A percentile compares a stretch with the other conserved stretches of the same genome.
Evolutionary conservation across 2,797 vertebrate species (phyloP).

Genomic region (Gastrophryne carolinensis): DNA sequence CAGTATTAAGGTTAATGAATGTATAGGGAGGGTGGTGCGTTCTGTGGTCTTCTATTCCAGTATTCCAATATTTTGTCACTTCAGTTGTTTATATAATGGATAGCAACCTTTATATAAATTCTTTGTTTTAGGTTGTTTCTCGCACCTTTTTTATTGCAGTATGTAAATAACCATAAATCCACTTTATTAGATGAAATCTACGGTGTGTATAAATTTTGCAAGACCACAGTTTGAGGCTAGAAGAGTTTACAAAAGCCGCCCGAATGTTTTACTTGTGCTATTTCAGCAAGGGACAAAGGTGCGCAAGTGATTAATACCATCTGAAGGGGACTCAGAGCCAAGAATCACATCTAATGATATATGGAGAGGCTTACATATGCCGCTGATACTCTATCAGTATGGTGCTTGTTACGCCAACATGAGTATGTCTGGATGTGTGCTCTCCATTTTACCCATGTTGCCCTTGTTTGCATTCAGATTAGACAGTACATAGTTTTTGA

Average conservation of each 20-base stretch:
- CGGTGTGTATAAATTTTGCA: background rate
- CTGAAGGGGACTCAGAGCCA: conserved; percentile 25
- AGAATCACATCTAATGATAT: conserved; percentile 41
- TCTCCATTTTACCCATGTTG: conserved; percentile 22
- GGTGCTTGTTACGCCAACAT: conserved; percentile 8
- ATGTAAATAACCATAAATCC: background rate
- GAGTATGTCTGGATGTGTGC: conserved; percentile 15
- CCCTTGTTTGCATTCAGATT: conserved; percentile 41
- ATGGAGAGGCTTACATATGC: conserved; percentile 24
- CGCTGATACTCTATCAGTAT: conserved; percentile 43
- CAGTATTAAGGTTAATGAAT: no score
- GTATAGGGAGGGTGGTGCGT: no score
- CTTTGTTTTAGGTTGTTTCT: background rate
- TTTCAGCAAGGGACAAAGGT: conserved; percentile 29
- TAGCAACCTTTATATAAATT: background rate
- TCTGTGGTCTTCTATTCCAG: background rate
- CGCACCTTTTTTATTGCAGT: background rate
- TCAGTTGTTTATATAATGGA: background rate
- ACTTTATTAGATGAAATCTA: background rate
- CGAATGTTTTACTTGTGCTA: background rate
- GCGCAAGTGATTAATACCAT: conserved; percentile 49
- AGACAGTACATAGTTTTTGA: background rate
- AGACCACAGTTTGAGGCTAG: background rate
- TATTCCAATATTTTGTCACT: background rate
- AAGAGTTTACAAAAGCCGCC: conserved; percentile 6